Evolutionary conservation across 1,140 invertebrate genomes (phyloP).

Genomic region (Drosophila willistoni): DNA sequence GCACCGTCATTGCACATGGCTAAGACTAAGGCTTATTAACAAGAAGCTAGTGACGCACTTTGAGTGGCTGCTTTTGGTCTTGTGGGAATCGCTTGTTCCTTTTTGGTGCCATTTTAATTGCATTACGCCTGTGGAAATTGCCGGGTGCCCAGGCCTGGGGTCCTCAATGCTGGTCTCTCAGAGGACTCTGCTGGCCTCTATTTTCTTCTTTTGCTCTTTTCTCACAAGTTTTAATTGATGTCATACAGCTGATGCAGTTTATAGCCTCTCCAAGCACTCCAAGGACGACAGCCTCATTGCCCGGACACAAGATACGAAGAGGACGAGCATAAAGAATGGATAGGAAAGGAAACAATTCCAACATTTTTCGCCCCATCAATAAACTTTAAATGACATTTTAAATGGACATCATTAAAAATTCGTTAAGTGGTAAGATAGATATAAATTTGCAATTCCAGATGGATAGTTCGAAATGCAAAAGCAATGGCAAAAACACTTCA

Average conservation of each 20-base stretch:
- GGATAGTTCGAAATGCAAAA: background rate
- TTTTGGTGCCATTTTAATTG: constrained; percentile 67
- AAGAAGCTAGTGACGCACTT: constrained; percentile 33
- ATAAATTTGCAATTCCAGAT: background rate
- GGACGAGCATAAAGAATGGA: background rate
- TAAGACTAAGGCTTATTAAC: constrained; percentile 53
- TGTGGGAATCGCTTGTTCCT: constrained; percentile 33
- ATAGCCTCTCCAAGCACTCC: background rate
- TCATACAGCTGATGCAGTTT: constrained; percentile 60
- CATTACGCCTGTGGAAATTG: constrained; percentile 69
- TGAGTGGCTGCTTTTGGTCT: constrained; percentile 29
- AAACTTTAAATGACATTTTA: constrained; percentile 53
- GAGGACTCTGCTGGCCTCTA: constrained; percentile 2
- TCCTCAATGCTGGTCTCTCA: background rate
- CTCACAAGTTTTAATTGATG: constrained; percentile 73
- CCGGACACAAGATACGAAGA: background rate
- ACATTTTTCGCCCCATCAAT: constrained; percentile 34
- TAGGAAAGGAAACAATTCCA: constrained; percentile 1
- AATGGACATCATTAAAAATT: constrained; percentile 57
- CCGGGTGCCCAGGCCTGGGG: constrained; percentile 21
- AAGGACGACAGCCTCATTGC: background rate
- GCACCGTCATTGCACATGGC: background rate
- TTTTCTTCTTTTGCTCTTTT: constrained; percentile 12
- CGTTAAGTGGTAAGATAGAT: constrained; percentile 30
- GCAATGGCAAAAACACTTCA: constrained; percentile 21